Evolutionary conservation across 2,888 invertebrate species (phyloP).

Genomic region (Lordiphosa fenestrarum): DNA sequence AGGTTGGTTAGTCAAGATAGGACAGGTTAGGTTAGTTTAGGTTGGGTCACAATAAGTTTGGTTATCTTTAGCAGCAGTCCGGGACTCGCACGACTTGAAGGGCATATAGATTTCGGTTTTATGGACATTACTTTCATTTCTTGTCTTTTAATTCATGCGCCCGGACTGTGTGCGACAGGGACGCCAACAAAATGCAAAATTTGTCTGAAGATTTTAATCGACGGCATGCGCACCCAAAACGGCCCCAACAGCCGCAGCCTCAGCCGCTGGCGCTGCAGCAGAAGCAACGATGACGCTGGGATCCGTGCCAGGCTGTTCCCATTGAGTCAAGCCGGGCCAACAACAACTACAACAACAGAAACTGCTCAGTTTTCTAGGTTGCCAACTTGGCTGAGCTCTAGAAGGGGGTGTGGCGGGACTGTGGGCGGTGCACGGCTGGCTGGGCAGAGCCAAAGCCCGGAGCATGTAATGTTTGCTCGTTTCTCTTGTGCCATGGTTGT

Average conservation of each 20-base stretch:
- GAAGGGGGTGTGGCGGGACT: slow-evolving; percentile 13
- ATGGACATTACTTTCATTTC: slow-evolving; percentile 1
- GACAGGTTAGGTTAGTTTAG: too few species aligned
- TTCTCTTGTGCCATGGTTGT: slow-evolving; percentile 63
- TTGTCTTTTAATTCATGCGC: slow-evolving; percentile 70
- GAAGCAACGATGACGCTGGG: slow-evolving; percentile 34
- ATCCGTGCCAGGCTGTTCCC: slow-evolving; percentile 47
- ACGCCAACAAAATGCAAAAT: slow-evolving; percentile 70
- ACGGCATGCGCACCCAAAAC: slow-evolving; percentile 64
- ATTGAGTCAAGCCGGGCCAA: slow-evolving; percentile 51
- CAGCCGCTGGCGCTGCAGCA: slow-evolving; percentile 16
- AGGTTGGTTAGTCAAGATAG: too few species aligned
- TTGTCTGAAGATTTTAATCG: slow-evolving; percentile 79
- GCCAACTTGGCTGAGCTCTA: slow-evolving; percentile 29
- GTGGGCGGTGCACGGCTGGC: slow-evolving; percentile 39
- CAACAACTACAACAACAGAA: slow-evolving; percentile 8
- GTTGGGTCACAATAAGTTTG: too few species aligned
- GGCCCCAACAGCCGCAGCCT: slow-evolving; percentile 40
- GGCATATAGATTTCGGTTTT: slow-evolving; percentile 1
- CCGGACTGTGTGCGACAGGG: slow-evolving; percentile 55
- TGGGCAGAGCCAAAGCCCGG: slow-evolving; percentile 39
- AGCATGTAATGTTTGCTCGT: slow-evolving; percentile 69
- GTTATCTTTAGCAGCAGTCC: too few species aligned
- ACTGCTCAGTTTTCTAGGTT: slow-evolving; percentile 53
- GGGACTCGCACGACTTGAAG: neutral